Evolutionary conservation across 2,113 vertebrate species (phyloP).

Genomic region (Phoenicopterus ruber): DNA sequence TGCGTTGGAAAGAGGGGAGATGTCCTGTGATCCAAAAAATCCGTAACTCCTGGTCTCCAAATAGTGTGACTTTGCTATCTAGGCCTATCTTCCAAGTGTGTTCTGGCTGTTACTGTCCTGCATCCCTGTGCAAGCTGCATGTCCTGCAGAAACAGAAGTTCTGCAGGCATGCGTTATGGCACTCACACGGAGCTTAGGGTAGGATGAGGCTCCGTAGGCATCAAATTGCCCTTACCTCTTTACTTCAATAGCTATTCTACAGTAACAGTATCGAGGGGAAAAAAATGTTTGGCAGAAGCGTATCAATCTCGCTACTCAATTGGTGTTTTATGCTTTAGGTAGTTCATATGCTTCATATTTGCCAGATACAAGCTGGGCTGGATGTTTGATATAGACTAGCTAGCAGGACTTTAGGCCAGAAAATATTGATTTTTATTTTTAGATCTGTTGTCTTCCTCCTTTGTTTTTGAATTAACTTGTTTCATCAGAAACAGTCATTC

Average conservation of each 20-base stretch:
- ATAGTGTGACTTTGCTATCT: background rate
- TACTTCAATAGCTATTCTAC: background rate
- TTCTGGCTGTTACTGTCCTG: background rate
- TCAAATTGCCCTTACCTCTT: background rate
- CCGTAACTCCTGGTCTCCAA: background rate
- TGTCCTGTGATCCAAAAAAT: background rate
- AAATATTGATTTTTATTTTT: background rate
- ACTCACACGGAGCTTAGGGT: background rate
- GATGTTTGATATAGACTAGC: background rate
- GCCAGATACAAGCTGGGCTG: background rate
- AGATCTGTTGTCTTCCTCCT: background rate
- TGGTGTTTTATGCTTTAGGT: background rate
- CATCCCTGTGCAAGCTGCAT: background rate
- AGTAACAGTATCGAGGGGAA: background rate
- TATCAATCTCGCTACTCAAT: background rate
- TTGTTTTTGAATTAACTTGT: background rate
- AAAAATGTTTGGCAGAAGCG: background rate
- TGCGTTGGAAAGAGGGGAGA: background rate
- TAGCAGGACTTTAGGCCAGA: background rate
- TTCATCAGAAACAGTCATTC: background rate
- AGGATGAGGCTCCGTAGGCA: background rate
- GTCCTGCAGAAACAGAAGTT: background rate
- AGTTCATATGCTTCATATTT: background rate
- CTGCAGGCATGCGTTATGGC: background rate
- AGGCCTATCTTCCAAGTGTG: accelerated